These are phyloP conservation scores for Nebria salina DNA, from an alignment of 2,888 invertebrate genomes.

Conservation along the genomic window DNA sequence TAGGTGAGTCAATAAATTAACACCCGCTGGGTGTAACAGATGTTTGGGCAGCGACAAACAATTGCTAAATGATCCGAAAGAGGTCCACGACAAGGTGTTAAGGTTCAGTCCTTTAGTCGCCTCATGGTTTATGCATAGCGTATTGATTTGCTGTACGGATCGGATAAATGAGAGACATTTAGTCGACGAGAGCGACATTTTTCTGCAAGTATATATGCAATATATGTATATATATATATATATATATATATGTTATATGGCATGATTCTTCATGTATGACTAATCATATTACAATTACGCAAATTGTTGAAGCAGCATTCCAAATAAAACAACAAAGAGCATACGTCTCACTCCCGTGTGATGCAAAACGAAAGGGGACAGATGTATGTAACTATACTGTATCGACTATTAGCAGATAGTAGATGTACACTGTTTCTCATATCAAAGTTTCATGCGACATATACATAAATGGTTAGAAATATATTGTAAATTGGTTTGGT, in stretches of 20 bases:
- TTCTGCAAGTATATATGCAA: neutral
- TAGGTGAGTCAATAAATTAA: slow-evolving; percentile 41
- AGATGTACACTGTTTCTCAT: slow-evolving; percentile 9
- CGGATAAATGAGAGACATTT: neutral
- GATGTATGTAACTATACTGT: slow-evolving; percentile 9
- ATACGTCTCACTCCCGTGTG: neutral
- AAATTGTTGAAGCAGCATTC: neutral
- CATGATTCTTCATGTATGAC: neutral
- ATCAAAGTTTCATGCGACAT: slow-evolving; percentile 42
- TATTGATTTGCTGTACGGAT: neutral
- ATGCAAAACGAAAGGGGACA: neutral
- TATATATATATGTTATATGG: neutral
- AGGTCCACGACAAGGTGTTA: slow-evolving; percentile 43
- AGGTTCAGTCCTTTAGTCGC: slow-evolving; percentile 29
- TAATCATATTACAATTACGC: neutral
- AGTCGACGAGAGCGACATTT: neutral
- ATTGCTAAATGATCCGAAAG: slow-evolving; percentile 46
- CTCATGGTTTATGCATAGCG: slow-evolving; percentile 39
- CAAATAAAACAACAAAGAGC: neutral
- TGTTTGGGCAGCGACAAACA: slow-evolving; percentile 31
- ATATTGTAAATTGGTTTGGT: neutral
- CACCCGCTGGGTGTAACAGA: slow-evolving; percentile 36
- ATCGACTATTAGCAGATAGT: slow-evolving; percentile 37
- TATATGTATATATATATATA: too few species aligned
- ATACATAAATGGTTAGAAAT: slow-evolving; percentile 41